Evolutionary conservation across 2,797 vertebrate species (phyloP).

Genomic region (Eulemur rubriventer): DNA sequence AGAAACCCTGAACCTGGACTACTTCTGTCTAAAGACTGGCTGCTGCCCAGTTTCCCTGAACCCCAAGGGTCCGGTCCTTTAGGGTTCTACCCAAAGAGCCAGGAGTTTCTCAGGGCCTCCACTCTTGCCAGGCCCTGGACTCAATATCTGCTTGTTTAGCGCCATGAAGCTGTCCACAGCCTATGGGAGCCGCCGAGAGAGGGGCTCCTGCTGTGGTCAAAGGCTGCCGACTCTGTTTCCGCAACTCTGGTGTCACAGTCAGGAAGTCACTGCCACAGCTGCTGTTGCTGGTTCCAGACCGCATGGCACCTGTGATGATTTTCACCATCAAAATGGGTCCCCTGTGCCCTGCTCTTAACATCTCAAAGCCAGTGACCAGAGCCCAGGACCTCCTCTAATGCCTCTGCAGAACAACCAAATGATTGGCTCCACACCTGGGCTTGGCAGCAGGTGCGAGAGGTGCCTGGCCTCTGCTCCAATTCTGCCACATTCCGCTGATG

Average conservation of each 20-base stretch:
- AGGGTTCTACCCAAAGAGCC: not conserved
- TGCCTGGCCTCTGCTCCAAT: not conserved
- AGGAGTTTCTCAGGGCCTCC: not conserved
- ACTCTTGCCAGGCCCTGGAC: not conserved
- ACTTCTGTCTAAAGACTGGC: not conserved
- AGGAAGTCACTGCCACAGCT: not conserved
- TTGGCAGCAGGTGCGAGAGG: not conserved
- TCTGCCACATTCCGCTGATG: not conserved
- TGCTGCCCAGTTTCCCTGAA: not conserved
- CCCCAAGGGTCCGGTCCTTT: not conserved
- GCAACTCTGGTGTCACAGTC: no score
- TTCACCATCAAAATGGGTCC: no score
- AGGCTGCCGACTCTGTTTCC: no score
- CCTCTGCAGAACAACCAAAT: no score
- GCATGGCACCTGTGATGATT: accelerated
- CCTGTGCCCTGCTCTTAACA: not conserved
- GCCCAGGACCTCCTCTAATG: not conserved
- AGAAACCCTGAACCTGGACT: not conserved
- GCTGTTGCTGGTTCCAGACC: not conserved
- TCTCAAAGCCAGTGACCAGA: not conserved
- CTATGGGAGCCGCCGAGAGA: not conserved
- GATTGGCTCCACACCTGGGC: not conserved
- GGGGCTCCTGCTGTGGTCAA: not conserved
- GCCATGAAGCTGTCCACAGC: not conserved
- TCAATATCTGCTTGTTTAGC: not conserved